Percentiles rank a stretch among this genome's conserved stretches.
These are phyloP conservation scores for Thaumetopoea pityocampa DNA, from an alignment of 1,140 invertebrate genomes.

Conservation along the genomic window DNA sequence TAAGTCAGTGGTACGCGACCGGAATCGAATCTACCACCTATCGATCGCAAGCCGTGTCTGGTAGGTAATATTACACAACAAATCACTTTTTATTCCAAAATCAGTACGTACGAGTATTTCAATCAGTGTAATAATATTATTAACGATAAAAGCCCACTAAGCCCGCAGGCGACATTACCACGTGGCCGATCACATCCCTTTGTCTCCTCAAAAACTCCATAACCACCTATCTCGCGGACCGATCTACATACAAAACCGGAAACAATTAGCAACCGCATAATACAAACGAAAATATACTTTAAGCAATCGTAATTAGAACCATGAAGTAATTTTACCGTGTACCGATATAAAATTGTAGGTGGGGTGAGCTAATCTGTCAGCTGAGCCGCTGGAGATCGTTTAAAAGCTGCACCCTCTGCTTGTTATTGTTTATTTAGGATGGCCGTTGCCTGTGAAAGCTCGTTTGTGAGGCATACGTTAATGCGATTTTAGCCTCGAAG, in stretches of 20 bases:
- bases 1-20: too few relatives aligned
- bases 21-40: too few relatives aligned
- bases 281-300: constrained; percentile 27
- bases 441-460: constrained; percentile 59
- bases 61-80: too few relatives aligned
- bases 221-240: constrained; percentile 51
- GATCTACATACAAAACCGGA: constrained; percentile 35
- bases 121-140: constrained; percentile 15
- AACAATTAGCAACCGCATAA: constrained; percentile 7
- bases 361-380: constrained; percentile 67
- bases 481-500: constrained; percentile 61
- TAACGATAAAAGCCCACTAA: constrained; percentile 29
- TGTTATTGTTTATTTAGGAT: constrained; percentile 75
- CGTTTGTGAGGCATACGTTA: constrained; percentile 66
- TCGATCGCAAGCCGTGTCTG: too few relatives aligned
- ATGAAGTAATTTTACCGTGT: constrained; percentile 9
- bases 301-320: constrained; percentile 16
- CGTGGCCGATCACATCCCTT: constrained; percentile 47
- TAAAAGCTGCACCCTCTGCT: constrained; percentile 62
- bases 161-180: constrained; percentile 32
- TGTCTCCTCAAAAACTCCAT: constrained; percentile 61
- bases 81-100: too few relatives aligned
- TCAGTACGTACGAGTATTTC: too few relatives aligned
- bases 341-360: constrained; percentile 35
- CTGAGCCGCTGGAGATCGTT: constrained; percentile 68